Conservation (phyloP, 2,888 invertebrate species). For the Cerastoderma edule region DNA sequence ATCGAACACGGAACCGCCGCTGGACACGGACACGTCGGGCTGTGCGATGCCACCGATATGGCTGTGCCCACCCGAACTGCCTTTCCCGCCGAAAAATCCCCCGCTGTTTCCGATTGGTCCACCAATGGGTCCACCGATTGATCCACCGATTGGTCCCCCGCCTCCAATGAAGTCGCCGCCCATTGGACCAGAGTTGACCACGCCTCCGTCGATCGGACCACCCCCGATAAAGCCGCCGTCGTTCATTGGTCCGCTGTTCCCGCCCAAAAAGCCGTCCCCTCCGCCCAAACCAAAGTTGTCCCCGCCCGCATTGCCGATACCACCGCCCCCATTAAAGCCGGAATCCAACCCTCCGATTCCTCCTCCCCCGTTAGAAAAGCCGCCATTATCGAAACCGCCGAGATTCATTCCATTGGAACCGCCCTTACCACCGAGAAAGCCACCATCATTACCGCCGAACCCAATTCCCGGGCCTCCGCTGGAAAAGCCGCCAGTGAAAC, state of each 20-base stretch:
- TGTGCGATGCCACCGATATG: neutral
- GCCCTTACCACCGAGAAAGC: neutral
- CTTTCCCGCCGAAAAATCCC: constrained; percentile 17
- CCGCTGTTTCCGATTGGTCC: neutral
- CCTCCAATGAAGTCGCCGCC: neutral
- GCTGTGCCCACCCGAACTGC: neutral
- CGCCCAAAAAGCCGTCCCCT: neutral
- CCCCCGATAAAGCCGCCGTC: constrained; percentile 11
- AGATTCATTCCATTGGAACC: neutral
- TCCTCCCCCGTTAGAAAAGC: constrained; percentile 3
- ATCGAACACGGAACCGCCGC: constrained; percentile 5
- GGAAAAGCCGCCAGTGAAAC: neutral
- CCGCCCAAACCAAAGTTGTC: no score
- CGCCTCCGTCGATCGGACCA: neutral
- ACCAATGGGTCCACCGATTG: neutral
- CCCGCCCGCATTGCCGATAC: no score
- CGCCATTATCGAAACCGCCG: neutral
- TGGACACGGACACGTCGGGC: neutral
- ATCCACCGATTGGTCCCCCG: neutral
- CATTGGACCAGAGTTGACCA: neutral
- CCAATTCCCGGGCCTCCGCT: constrained; percentile 1
- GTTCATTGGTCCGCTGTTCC: neutral
- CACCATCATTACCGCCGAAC: constrained; percentile 1
- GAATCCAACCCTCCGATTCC: neutral
- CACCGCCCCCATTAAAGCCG: constrained; percentile 8